Evolutionary conservation across 2,797 vertebrate species (phyloP).

Genomic region (Delichon dasypus): DNA sequence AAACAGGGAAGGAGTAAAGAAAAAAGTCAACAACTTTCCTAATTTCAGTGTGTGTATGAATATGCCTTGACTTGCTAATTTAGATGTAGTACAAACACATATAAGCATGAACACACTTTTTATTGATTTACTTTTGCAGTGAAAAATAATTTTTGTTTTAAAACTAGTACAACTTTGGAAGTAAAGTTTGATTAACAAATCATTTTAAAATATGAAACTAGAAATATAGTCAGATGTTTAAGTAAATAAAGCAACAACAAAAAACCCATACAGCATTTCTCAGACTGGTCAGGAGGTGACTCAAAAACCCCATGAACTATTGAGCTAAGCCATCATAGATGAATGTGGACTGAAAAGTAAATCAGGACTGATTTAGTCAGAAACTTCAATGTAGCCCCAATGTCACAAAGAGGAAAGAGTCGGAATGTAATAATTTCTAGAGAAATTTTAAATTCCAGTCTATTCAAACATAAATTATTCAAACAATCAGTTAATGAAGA

Average conservation of each 20-base stretch:
- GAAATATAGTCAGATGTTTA: neutral
- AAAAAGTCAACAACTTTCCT: neutral
- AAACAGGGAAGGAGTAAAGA: fast-evolving
- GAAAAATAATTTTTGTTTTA: neutral
- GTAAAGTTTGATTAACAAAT: neutral
- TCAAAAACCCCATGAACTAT: neutral
- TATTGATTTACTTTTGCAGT: neutral
- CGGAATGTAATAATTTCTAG: neutral
- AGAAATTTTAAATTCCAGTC: neutral
- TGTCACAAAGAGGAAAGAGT: neutral
- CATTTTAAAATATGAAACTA: neutral
- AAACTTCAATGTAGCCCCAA: neutral
- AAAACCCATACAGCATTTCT: neutral
- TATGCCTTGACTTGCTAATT: neutral
- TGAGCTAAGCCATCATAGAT: neutral
- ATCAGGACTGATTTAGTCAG: neutral
- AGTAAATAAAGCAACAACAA: neutral
- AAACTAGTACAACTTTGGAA: neutral
- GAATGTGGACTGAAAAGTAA: neutral
- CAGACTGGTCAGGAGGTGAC: neutral
- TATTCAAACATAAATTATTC: neutral
- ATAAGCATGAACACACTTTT: neutral
- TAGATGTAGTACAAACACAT: neutral
- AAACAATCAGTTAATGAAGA: neutral
- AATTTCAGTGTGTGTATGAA: neutral